A percentile compares a stretch with the other conserved stretches of the same genome.
phyloP scores from a whole-genome alignment of 2,888 invertebrate species.

The Perizoma affinitatum region DNA sequence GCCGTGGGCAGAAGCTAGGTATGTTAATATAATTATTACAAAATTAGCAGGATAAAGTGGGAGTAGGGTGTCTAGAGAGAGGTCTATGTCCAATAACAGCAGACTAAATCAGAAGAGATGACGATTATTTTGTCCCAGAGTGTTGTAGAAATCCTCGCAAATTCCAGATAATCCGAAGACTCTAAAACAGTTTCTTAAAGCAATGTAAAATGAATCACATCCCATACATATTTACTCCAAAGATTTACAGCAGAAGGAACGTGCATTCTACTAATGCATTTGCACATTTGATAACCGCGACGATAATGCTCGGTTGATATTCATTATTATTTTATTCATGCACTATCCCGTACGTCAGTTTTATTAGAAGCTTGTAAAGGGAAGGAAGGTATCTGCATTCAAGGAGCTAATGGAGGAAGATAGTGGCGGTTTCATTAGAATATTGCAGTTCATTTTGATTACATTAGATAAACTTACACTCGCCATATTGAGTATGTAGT shows the following conservation, averaged over 20 bases:
- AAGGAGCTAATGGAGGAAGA: constrained; percentile 18
- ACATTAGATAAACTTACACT: not conserved
- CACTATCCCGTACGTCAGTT: constrained; percentile 45
- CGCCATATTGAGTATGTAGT: no score
- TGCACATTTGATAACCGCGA: constrained; percentile 62
- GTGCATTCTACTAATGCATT: constrained; percentile 50
- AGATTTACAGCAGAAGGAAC: constrained; percentile 11
- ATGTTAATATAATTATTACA: no score
- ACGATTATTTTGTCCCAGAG: no score
- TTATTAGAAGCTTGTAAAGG: constrained; percentile 52
- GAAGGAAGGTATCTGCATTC: constrained; percentile 21
- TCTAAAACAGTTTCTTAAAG: no score
- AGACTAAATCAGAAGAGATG: no score
- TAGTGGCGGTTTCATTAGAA: constrained; percentile 16
- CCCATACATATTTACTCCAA: not conserved
- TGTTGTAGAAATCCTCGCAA: no score
- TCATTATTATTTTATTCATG: constrained; percentile 79
- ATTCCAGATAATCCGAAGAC: no score
- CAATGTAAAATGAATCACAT: constrained; percentile 2
- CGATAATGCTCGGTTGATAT: constrained; percentile 60
- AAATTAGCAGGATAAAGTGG: no score
- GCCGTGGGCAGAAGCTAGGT: no score
- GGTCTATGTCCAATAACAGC: no score
- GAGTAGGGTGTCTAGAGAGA: no score
- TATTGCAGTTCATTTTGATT: not conserved